Percentiles rank a stretch among this genome's conserved stretches.
Evolutionary conservation across 2,113 vertebrate species (phyloP).

Genomic region (Paedocypris sp.): DNA sequence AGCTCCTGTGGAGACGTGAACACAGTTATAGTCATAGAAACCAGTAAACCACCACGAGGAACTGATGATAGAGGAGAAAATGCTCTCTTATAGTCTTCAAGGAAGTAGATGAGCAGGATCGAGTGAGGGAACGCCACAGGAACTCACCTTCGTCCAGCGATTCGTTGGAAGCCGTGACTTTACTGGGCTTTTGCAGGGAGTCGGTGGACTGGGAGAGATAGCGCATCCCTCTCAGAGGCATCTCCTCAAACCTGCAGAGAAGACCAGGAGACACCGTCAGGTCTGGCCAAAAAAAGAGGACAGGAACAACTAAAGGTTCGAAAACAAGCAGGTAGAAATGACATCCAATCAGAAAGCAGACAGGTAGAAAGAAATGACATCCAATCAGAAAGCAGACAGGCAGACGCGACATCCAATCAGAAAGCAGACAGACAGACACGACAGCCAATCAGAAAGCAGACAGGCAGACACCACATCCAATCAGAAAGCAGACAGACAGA

Average conservation of each 20-base stretch:
- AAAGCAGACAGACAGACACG: too few species aligned
- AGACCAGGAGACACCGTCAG: too few species aligned
- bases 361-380: too few species aligned
- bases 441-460: too few species aligned
- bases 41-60: neutral
- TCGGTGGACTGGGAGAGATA: slow-evolving; percentile 91
- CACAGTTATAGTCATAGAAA: neutral
- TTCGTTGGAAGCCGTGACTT: slow-evolving; percentile 86
- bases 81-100: neutral
- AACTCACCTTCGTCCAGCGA: slow-evolving; percentile 87
- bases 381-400: too few species aligned
- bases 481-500: too few species aligned
- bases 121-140: neutral
- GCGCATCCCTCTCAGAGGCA: slow-evolving; percentile 71
- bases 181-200: slow-evolving; percentile 83
- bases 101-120: neutral
- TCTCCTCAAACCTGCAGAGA: slow-evolving; percentile 73
- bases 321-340: too few species aligned
- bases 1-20: slow-evolving; percentile 61
- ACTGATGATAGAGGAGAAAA: neutral
- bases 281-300: too few species aligned
- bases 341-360: too few species aligned
- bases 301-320: too few species aligned
- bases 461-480: too few species aligned
- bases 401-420: too few species aligned